These are phyloP conservation scores for Rotaria magnacalcarata DNA, from an alignment of 2,888 invertebrate genomes.

Conservation along the genomic window DNA sequence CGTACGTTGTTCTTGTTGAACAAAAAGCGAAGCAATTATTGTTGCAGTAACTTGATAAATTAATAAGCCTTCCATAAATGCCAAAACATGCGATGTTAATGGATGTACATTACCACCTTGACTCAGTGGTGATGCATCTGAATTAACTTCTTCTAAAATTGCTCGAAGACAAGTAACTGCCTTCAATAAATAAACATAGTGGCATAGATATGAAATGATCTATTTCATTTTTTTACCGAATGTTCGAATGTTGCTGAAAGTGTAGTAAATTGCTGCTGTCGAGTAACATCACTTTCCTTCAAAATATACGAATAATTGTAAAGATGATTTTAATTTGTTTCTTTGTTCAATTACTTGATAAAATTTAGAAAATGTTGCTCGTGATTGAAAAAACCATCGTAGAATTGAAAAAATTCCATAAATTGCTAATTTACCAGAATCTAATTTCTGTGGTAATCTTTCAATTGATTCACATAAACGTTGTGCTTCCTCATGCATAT, in stretches of 20 bases:
- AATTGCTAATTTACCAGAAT: not conserved
- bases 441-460: not conserved
- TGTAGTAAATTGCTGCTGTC: slow-evolving; percentile 15
- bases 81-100: slow-evolving; percentile 26
- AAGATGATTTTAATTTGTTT: too few relatives aligned
- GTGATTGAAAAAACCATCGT: slow-evolving; percentile 20
- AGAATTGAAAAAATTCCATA: not conserved
- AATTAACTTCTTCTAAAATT: not conserved
- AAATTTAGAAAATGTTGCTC: not conserved
- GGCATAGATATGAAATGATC: not conserved
- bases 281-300: not conserved
- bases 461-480: slow-evolving; percentile 12
- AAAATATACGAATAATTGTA: not conserved
- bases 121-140: not conserved
- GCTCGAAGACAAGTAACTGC: not conserved
- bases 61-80: slow-evolving; percentile 33
- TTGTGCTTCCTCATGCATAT: slow-evolving; percentile 27
- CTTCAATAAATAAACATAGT: not conserved
- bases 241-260: slow-evolving; percentile 28
- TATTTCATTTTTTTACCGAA: not conserved
- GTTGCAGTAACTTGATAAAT: not conserved
- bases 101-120: slow-evolving; percentile 30
- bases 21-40: not conserved
- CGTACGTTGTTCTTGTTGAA: slow-evolving; percentile 6
- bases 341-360: not conserved